Evolutionary conservation across 2,888 invertebrate genomes (phyloP).

Genomic region (Dromius quadrimaculatus): DNA sequence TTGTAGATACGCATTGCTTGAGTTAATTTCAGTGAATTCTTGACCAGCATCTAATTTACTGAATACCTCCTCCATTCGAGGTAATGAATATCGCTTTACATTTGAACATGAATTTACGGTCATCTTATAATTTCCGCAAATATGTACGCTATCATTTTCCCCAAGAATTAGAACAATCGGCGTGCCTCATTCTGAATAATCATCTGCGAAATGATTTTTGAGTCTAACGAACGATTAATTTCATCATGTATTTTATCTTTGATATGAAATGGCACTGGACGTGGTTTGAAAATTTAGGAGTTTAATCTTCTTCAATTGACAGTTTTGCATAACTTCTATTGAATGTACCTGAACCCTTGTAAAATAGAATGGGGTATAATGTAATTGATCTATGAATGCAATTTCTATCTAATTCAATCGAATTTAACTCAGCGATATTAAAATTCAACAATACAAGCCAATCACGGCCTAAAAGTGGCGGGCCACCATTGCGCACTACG

Average conservation of each 20-base stretch:
- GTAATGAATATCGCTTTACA: slow-evolving; percentile 52
- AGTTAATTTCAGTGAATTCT: slow-evolving; percentile 57
- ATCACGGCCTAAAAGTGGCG: slow-evolving; percentile 5
- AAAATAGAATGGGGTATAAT: slow-evolving; percentile 16
- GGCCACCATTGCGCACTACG: background rate
- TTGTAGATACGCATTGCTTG: slow-evolving; percentile 57
- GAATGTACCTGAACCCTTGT: slow-evolving; percentile 12
- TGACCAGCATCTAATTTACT: slow-evolving; percentile 54
- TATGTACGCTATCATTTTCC: slow-evolving; percentile 54
- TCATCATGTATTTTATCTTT: slow-evolving; percentile 53
- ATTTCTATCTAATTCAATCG: background rate
- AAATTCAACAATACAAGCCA: background rate
- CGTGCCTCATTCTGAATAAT: slow-evolving; percentile 56
- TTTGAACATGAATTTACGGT: slow-evolving; percentile 48
- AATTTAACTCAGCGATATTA: background rate
- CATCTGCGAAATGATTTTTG: slow-evolving; percentile 51
- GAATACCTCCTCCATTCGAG: slow-evolving; percentile 50
- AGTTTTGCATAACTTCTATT: slow-evolving; percentile 16
- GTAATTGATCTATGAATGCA: background rate
- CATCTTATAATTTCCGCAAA: slow-evolving; percentile 56
- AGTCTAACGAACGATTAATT: slow-evolving; percentile 48
- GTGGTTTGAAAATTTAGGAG: slow-evolving; percentile 41
- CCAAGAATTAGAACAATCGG: slow-evolving; percentile 57
- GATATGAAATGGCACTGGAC: slow-evolving; percentile 55
- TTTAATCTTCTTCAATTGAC: slow-evolving; percentile 18